Conservation (phyloP, 2,888 invertebrate species). For the Rhingia rostrata region DNA sequence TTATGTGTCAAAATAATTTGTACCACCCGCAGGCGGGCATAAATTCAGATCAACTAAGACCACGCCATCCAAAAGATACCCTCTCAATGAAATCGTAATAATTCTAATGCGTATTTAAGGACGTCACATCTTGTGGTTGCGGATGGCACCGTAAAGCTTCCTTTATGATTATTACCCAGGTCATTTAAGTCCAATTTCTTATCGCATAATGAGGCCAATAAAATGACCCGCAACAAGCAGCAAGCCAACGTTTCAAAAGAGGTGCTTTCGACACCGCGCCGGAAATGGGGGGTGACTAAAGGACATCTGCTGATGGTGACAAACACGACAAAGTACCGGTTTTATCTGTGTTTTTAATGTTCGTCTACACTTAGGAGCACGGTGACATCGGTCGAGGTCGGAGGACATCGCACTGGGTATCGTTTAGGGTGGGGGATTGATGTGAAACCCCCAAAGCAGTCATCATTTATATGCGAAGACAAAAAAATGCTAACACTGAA, state of each 20-base stretch:
- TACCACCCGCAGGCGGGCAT: constrained; percentile 21
- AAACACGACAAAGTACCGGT: constrained; percentile 71
- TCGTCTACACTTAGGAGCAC: constrained; percentile 64
- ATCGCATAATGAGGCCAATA: constrained; percentile 74
- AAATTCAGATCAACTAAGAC: constrained; percentile 28
- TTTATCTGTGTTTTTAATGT: constrained; percentile 73
- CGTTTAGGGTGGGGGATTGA: constrained; percentile 7
- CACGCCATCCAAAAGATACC: constrained; percentile 13
- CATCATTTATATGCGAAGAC: constrained; percentile 47
- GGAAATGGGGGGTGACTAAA: constrained; percentile 52
- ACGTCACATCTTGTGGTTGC: constrained; percentile 27
- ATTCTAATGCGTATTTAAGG: constrained; percentile 69
- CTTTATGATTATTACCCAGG: constrained; percentile 72
- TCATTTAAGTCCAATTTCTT: constrained; percentile 73
- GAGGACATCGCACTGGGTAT: constrained; percentile 33
- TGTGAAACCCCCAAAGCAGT: constrained; percentile 48
- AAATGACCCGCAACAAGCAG: constrained; percentile 72
- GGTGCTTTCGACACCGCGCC: constrained; percentile 48
- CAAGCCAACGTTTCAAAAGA: constrained; percentile 62
- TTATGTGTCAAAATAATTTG: constrained; percentile 49
- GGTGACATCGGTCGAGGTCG: constrained; percentile 57
- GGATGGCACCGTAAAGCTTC: constrained; percentile 59
- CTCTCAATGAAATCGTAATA: constrained; percentile 43
- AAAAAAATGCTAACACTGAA: constrained; percentile 24
- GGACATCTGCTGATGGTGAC: constrained; percentile 69